phyloP scores from a whole-genome alignment of 2,797 vertebrate genomes.

The Xerus rutilus region DNA sequence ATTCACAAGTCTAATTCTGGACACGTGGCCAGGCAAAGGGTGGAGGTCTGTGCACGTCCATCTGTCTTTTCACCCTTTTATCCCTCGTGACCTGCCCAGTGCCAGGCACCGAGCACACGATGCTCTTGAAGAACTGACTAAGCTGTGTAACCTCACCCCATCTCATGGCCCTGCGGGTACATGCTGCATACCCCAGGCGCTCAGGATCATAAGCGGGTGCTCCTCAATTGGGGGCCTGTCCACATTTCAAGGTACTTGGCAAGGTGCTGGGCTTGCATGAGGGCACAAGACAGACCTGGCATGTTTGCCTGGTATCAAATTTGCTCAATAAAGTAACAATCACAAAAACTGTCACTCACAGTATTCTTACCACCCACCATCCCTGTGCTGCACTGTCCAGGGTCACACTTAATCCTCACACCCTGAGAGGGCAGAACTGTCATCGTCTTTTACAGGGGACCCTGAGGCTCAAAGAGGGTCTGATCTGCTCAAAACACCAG shows the following conservation, averaged over 20 bases:
- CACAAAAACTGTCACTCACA: background rate
- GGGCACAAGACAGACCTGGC: background rate
- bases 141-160: too few relatives aligned
- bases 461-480: background rate
- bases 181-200: background rate
- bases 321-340: background rate
- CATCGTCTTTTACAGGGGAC: background rate
- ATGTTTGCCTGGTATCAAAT: background rate
- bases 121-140: background rate
- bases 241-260: background rate
- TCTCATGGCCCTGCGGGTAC: background rate
- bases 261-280: background rate
- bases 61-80: background rate
- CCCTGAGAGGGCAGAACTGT: background rate
- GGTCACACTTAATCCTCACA: background rate
- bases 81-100: background rate
- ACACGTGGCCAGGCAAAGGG: accelerated
- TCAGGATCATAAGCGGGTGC: background rate
- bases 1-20: background rate
- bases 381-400: accelerated
- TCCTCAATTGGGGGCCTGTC: background rate
- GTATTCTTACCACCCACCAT: background rate
- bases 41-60: background rate
- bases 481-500: background rate
- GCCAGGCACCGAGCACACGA: background rate